Conservation (phyloP, 2,113 vertebrate species). For the Bombycilla garrulus region DNA sequence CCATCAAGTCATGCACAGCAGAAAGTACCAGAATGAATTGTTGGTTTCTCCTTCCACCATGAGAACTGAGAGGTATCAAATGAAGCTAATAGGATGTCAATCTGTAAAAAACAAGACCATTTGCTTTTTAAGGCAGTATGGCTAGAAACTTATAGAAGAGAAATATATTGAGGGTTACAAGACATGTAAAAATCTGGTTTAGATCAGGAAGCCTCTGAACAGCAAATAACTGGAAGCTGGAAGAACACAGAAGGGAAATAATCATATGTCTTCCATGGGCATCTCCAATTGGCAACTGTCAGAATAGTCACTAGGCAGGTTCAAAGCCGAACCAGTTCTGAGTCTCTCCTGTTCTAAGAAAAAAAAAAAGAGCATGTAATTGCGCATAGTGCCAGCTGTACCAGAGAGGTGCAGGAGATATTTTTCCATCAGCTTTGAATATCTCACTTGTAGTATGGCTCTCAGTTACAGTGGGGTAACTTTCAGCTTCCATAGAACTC, state of each 20-base stretch:
- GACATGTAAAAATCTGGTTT: not conserved
- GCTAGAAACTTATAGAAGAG: not conserved
- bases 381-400: not conserved
- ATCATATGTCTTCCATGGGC: accelerated
- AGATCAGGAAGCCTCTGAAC: not conserved
- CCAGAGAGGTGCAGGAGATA: not conserved
- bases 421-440: not conserved
- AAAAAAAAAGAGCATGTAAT: not conserved
- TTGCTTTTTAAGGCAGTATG: not conserved
- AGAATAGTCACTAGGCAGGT: not conserved
- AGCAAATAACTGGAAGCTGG: not conserved
- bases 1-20: not conserved
- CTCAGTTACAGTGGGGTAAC: not conserved
- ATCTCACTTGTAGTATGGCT: not conserved
- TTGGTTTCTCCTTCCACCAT: not conserved
- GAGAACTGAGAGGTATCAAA: not conserved
- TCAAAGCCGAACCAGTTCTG: not conserved
- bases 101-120: not conserved
- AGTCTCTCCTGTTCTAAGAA: not conserved
- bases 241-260: not conserved
- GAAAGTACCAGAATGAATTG: accelerated
- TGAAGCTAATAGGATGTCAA: not conserved
- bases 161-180: not conserved
- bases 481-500: not conserved
- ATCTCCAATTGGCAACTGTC: not conserved